These are phyloP conservation scores for Nanger granti DNA, from an alignment of 2,113 vertebrate genomes.

Conservation along the genomic window DNA sequence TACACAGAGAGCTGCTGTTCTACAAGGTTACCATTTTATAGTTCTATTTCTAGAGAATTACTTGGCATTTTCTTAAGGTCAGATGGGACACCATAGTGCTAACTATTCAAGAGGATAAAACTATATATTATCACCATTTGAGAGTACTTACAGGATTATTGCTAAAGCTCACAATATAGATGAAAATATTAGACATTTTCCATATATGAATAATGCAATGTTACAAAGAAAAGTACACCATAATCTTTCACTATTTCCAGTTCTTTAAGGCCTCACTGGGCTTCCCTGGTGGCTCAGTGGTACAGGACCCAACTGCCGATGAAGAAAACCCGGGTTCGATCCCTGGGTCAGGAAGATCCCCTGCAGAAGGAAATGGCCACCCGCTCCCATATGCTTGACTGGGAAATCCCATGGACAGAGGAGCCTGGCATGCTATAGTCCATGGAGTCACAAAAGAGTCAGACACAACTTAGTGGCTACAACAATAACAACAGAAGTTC, in stretches of 20 bases:
- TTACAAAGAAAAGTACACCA: not conserved
- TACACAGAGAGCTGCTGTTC: constrained; percentile 8
- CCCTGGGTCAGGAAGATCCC: not conserved
- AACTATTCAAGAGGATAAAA: constrained; percentile 45
- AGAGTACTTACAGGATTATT: not conserved
- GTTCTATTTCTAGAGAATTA: constrained; percentile 53
- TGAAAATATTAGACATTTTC: constrained; percentile 26
- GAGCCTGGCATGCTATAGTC: not conserved
- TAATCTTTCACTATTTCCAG: not conserved
- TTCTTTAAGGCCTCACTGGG: not conserved
- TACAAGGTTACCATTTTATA: constrained; percentile 28
- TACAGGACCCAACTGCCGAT: not conserved
- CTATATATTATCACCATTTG: constrained; percentile 2
- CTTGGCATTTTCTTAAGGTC: constrained; percentile 63
- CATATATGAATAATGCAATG: constrained; percentile 6
- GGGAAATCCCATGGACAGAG: not conserved
- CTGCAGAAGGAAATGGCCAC: not conserved
- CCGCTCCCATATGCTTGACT: not conserved
- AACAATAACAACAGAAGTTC: not conserved
- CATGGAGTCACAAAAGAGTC: not conserved
- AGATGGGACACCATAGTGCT: constrained; percentile 21
- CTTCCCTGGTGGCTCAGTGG: not conserved
- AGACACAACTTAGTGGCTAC: not conserved
- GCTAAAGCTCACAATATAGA: constrained; percentile 15
- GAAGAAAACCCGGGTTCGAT: not conserved